Evolutionary conservation across 2,888 invertebrate species (phyloP).

Genomic region (Campoplex nolae): DNA sequence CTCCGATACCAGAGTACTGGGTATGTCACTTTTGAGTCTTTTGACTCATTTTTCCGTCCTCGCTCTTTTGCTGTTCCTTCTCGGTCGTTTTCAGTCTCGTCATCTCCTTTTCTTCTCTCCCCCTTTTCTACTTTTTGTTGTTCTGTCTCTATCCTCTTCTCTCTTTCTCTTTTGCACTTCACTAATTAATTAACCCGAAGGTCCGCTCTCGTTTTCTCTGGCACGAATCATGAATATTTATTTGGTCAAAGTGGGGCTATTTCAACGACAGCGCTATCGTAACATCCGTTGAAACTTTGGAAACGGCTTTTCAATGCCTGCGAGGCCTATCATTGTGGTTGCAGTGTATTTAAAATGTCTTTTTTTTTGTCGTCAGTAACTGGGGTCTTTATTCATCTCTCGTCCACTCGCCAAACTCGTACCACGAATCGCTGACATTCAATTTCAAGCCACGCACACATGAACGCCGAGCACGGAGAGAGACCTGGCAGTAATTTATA

Average conservation of each 20-base stretch:
- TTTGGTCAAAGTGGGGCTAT: slow-evolving; percentile 31
- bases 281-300: slow-evolving; percentile 25
- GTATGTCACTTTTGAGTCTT: slow-evolving; percentile 28
- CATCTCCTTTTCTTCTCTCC: not conserved
- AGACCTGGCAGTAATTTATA: slow-evolving; percentile 24
- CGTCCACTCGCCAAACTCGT: not conserved
- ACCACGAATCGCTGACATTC: slow-evolving; percentile 17
- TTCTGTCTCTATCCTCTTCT: slow-evolving; percentile 1
- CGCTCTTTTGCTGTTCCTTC: not conserved
- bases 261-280: slow-evolving; percentile 46
- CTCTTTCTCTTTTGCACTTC: slow-evolving; percentile 13
- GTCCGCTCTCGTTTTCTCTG: slow-evolving; percentile 40
- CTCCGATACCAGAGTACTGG: not conserved
- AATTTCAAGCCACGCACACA: slow-evolving; percentile 11
- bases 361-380: not conserved
- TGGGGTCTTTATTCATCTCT: slow-evolving; percentile 1
- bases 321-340: slow-evolving; percentile 1
- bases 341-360: not conserved
- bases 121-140: not conserved
- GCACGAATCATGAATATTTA: slow-evolving; percentile 62
- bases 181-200: slow-evolving; percentile 64
- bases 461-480: not conserved
- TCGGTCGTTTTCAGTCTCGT: slow-evolving; percentile 33
- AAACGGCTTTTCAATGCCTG: slow-evolving; percentile 45
- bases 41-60: slow-evolving; percentile 19